Conservation (phyloP, 2,797 vertebrate genomes). For the Melanotaenia maccullochi region DNA sequence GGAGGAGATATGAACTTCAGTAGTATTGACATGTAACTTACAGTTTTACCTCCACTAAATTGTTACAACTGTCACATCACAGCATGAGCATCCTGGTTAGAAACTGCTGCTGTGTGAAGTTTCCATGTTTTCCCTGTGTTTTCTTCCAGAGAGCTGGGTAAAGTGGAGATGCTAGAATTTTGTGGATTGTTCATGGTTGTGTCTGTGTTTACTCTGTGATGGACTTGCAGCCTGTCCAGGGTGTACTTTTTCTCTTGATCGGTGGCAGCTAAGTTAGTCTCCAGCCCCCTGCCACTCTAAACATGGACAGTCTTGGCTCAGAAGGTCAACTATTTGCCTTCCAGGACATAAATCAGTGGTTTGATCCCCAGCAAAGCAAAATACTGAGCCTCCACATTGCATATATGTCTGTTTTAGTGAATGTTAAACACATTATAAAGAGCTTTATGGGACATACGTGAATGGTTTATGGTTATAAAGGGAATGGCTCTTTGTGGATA, state of each 20-base stretch:
- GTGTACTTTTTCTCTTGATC: not conserved
- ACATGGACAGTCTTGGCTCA: not conserved
- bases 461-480: no score
- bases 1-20: not conserved
- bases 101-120: not conserved
- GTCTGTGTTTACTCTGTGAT: slow-evolving; percentile 1
- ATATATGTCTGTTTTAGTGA: not conserved
- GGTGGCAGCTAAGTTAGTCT: not conserved
- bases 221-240: not conserved
- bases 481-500: no score
- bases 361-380: not conserved
- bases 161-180: not conserved
- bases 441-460: not conserved
- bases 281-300: not conserved
- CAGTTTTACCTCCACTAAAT: not conserved
- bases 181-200: not conserved
- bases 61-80: not conserved
- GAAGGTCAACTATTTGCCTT: not conserved
- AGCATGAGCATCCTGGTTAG: not conserved
- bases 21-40: not conserved
- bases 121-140: not conserved
- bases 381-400: not conserved
- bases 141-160: not conserved
- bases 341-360: not conserved
- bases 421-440: not conserved